Base-by-base conservation (phyloP, 2,888 invertebrate species). In the Bombylius discolor region DNA sequence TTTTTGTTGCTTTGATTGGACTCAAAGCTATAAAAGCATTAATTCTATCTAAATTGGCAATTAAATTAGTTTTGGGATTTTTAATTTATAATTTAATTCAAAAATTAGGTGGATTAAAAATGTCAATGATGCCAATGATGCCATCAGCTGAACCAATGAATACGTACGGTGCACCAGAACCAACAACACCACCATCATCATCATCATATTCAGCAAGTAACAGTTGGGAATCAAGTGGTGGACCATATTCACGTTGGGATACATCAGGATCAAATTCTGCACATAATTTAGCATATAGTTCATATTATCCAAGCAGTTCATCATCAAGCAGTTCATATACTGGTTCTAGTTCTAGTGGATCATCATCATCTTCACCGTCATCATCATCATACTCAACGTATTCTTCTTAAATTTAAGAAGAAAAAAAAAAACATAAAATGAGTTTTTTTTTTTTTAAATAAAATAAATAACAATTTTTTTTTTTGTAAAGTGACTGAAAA, bases 11-110 rank as follows among this genome's bases (percentile, higher is more conserved):
- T 49, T 75, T 89, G 65, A 83, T 89, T 68, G 86, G 88, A 61
- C 75, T 90, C 63, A 90, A 90, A 75, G 86, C 91, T 33, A 77
- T 87, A 65, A 90, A 90, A 72, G 91, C 91, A 59, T 77, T 90
- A 61, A 81, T 91, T 59, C 80, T 90, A 65, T 89, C 89, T 69
- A 91, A 91, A 72, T 77, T 90, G 63, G 89, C 90, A 60, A 83
- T 91, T 68, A 78, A 85, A 44, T 77, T 89, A 59, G 90, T 90
- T 50, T 78, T 89, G 52, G 89, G 88, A 58, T 90, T 91, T 78
- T 77, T 90, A 52, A 81, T 86, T 62, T 82, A 87, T 72, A 87
- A 89, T 68, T 76, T 90, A 66, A 73, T 87, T 59, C 86, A 86
- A 72, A 89, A 89, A 78, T 80, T 84, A 72, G 87, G 87, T 76